These are phyloP conservation scores for Zelostemma sp. DNA, from an alignment of 1,140 invertebrate species.

Conservation along the genomic window DNA sequence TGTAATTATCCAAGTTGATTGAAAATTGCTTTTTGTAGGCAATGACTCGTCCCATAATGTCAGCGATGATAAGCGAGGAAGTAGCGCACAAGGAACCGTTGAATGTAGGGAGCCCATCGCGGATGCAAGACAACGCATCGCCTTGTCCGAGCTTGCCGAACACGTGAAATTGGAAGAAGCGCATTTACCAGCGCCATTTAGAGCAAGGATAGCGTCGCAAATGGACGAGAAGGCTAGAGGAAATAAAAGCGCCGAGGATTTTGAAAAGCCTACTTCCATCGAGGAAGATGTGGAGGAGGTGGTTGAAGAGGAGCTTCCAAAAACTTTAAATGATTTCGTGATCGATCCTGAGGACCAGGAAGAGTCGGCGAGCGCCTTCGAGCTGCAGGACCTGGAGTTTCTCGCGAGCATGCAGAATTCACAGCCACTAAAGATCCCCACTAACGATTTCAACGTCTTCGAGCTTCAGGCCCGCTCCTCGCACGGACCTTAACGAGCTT, in stretches of 20 bases:
- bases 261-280: constrained; percentile 11
- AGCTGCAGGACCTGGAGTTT: constrained; percentile 34
- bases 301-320: constrained; percentile 10
- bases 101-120: constrained; percentile 14
- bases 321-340: constrained; percentile 7
- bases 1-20: background rate
- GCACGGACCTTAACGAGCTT: constrained; percentile 16
- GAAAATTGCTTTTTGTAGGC: constrained; percentile 36
- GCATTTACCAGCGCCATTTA: constrained; percentile 69
- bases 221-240: constrained; percentile 17
- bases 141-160: constrained; percentile 50
- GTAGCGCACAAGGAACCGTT: constrained; percentile 31
- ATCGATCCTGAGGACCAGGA: constrained; percentile 22
- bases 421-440: constrained; percentile 13
- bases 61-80: constrained; percentile 53
- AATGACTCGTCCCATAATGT: constrained; percentile 62
- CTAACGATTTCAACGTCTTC: constrained; percentile 34
- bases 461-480: constrained; percentile 20
- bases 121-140: constrained; percentile 25
- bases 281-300: constrained; percentile 20
- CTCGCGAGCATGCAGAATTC: constrained; percentile 13
- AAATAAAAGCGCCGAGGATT: constrained; percentile 7
- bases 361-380: constrained; percentile 39
- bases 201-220: constrained; percentile 61
- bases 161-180: constrained; percentile 71